phyloP scores from a whole-genome alignment of 2,113 vertebrate genomes.

The Amblyopsis rosae region DNA sequence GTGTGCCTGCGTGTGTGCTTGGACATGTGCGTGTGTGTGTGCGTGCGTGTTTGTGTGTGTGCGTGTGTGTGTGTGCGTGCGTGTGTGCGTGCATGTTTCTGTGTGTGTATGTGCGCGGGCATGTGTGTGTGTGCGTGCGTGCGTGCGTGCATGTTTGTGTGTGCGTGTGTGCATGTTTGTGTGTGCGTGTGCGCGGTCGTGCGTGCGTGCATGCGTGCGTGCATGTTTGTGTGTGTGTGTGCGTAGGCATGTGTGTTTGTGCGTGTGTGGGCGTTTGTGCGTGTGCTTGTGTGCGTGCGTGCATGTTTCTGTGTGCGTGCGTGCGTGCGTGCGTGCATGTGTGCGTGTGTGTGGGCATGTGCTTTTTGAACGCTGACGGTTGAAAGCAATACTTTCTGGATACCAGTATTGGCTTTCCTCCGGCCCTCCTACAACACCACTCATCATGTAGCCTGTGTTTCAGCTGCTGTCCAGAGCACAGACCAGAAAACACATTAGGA shows the following conservation, averaged over 20 bases:
- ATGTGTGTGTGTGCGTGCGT: constrained; percentile 2
- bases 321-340: neutral
- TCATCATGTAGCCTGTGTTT: constrained; percentile 34
- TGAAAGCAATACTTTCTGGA: constrained; percentile 25
- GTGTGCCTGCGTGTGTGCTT: neutral
- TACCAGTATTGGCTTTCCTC: constrained; percentile 13
- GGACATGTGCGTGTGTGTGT: neutral
- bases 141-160: neutral
- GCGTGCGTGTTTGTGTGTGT: neutral
- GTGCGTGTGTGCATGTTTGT: neutral
- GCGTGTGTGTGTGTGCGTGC: neutral
- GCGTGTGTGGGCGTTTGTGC: too few relatives aligned
- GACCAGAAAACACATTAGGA: neutral
- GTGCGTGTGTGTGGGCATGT: neutral
- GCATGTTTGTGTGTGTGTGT: too few relatives aligned
- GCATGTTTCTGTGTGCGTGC: neutral
- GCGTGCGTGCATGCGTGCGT: neutral
- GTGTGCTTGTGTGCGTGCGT: neutral
- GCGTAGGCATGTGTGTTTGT: too few relatives aligned
- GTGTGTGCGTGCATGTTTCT: too few relatives aligned
- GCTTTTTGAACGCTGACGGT: constrained; percentile 1
- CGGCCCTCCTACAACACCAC: constrained; percentile 19
- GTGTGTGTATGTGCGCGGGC: too few relatives aligned
- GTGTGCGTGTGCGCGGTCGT: neutral
- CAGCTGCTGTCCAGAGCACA: constrained; percentile 35